Conservation (phyloP, 2,797 vertebrate species). For the Tolypeutes matacus region DNA sequence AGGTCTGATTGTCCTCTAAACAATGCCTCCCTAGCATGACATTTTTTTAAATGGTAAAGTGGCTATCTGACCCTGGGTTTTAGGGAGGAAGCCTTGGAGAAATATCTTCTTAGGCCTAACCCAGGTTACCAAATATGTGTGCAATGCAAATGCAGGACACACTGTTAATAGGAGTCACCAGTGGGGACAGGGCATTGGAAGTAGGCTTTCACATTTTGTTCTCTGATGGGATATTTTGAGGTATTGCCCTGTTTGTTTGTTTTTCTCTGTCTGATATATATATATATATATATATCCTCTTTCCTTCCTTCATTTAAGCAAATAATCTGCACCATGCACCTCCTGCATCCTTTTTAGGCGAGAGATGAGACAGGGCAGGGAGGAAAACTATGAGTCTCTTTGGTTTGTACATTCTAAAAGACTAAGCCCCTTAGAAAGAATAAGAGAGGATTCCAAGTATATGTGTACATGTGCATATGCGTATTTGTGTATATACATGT, state of each 20-base stretch:
- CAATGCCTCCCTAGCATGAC: neutral
- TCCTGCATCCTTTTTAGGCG: neutral
- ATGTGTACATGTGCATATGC: neutral
- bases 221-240: neutral
- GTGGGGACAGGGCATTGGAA: neutral
- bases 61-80: neutral
- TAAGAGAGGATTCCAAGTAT: neutral
- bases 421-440: neutral
- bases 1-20: neutral
- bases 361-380: neutral
- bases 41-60: neutral
- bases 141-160: neutral
- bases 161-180: neutral
- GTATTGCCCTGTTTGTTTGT: neutral
- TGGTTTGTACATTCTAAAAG: neutral
- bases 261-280: neutral
- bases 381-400: neutral
- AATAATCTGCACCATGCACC: too few relatives aligned
- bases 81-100: neutral
- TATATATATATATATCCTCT: neutral
- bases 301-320: neutral
- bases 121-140: neutral
- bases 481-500: neutral
- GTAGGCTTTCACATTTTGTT: neutral
- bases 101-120: neutral